Percentiles rank a stretch among this genome's conserved stretches.
Conservation (phyloP, 2,888 invertebrate species). For the Noctua janthina region DNA sequence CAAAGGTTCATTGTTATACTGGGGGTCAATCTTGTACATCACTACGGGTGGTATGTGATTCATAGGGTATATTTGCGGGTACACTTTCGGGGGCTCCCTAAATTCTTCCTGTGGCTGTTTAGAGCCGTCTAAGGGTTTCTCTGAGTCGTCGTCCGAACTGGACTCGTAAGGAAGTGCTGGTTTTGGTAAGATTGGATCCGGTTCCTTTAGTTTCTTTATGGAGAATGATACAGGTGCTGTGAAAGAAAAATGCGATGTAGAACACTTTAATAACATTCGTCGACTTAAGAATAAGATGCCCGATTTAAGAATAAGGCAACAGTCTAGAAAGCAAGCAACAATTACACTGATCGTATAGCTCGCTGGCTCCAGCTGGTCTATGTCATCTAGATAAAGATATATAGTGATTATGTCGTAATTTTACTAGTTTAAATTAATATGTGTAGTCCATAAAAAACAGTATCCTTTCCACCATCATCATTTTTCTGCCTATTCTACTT, state of each 20-base stretch:
- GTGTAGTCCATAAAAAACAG: background rate
- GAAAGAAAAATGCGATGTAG: slow-evolving; percentile 49
- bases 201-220: slow-evolving; percentile 95
- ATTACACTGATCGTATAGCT: background rate
- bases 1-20: slow-evolving; percentile 72
- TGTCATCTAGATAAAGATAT: background rate
- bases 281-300: background rate
- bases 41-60: slow-evolving; percentile 77
- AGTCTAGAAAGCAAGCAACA: background rate
- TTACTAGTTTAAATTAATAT: background rate
- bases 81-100: slow-evolving; percentile 65
- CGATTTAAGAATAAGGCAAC: background rate
- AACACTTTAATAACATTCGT: background rate
- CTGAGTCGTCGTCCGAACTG: slow-evolving; percentile 92
- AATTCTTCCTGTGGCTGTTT: slow-evolving; percentile 65
- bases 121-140: slow-evolving; percentile 66
- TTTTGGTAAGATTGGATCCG: slow-evolving; percentile 92
- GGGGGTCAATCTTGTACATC: slow-evolving; percentile 83
- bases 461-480: background rate
- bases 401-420: background rate
- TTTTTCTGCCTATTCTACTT: background rate
- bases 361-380: background rate
- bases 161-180: slow-evolving; percentile 94
- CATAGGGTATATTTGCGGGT: slow-evolving; percentile 63
- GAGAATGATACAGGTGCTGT: slow-evolving; percentile 95